phyloP scores from a whole-genome alignment of 2,888 invertebrate species.

The Phortica magna region DNA sequence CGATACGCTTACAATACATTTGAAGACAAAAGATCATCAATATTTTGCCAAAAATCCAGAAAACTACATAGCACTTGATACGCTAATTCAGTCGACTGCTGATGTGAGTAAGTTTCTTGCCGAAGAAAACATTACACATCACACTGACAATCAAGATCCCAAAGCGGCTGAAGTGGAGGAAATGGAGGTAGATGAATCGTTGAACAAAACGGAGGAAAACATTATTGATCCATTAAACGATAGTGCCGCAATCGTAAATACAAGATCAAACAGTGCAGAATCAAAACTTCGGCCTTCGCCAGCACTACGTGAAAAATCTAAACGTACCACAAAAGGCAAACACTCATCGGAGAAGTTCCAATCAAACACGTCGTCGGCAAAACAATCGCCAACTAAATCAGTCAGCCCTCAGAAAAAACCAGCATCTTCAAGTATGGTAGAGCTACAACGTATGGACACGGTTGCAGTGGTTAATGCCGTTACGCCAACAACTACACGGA shows the following conservation, averaged over 20 bases:
- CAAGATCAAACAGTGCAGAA: slow-evolving; percentile 21
- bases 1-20: slow-evolving; percentile 84
- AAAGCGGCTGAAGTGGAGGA: slow-evolving; percentile 61
- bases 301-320: slow-evolving; percentile 70
- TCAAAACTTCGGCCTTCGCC: slow-evolving; percentile 60
- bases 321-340: slow-evolving; percentile 72
- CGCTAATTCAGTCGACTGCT: slow-evolving; percentile 83
- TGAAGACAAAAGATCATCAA: slow-evolving; percentile 86
- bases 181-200: slow-evolving; percentile 71
- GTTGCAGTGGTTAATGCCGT: slow-evolving; percentile 38
- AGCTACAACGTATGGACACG: slow-evolving; percentile 53
- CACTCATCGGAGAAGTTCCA: slow-evolving; percentile 74
- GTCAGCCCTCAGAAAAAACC: slow-evolving; percentile 50
- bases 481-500: slow-evolving; percentile 53
- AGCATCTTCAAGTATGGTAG: slow-evolving; percentile 47
- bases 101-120: slow-evolving; percentile 85
- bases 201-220: slow-evolving; percentile 46
- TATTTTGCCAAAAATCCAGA: slow-evolving; percentile 86
- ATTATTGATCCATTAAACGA: slow-evolving; percentile 56
- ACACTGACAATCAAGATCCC: slow-evolving; percentile 47
- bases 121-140: slow-evolving; percentile 72
- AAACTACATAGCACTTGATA: slow-evolving; percentile 87
- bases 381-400: slow-evolving; percentile 42
- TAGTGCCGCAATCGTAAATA: slow-evolving; percentile 44
- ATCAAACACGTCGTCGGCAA: slow-evolving; percentile 44